Base-by-base conservation (phyloP, 1,140 invertebrate genomes). In the Philotrypesis tridentata region DNA sequence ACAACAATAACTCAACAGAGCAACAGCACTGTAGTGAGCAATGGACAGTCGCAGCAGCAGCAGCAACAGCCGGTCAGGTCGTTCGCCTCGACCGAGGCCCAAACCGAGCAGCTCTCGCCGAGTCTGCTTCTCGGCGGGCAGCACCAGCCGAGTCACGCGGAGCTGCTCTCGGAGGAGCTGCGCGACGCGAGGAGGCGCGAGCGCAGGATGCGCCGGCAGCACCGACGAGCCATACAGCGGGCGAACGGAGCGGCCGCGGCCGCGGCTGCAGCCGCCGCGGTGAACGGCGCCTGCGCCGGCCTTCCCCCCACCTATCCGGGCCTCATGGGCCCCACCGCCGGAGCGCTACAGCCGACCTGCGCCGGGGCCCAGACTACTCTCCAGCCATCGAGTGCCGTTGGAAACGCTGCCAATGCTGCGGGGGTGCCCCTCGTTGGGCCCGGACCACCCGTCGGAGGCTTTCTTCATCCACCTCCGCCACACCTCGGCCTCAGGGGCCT, bases 401-500 rank as follows among this genome's bases (percentile, higher is more conserved):
- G 70, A 61, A 72, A 80, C 37, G 70, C 77, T 43, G 74, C 83
- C 17, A 84, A 84, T 27, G 75, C 85, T 1, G 73, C 85, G 0
- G 89, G 87, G 48, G 86, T 90, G 68, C 88, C 88, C 0, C 68
- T 91, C 21, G 88, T 91, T 11, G 84, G 88, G 37, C 89, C 88
- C n/a, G 82, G 65, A 0, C 80, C 82, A 14, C 37, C 84, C 0
- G 75, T 87, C 4, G 87, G 88, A 17, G 88, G 90, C 17, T 91
- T 89, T 73, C 84, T 92, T 37, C 90, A 91, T 76, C 90, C 90
- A 60, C 91, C 91, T 1, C 91, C 91, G 29, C 88, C 91, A 0
- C 91, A 92, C 80, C 83, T 92, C 14, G 90, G 90, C n/a, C 88
- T 91, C 6, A 84, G 91, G 61, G 90, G 91, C 11, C 90, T 92